Percentiles rank a stretch among this genome's conserved stretches.
Conservation (phyloP, 1,140 invertebrate species). For the Macrocentrus cingulum region DNA sequence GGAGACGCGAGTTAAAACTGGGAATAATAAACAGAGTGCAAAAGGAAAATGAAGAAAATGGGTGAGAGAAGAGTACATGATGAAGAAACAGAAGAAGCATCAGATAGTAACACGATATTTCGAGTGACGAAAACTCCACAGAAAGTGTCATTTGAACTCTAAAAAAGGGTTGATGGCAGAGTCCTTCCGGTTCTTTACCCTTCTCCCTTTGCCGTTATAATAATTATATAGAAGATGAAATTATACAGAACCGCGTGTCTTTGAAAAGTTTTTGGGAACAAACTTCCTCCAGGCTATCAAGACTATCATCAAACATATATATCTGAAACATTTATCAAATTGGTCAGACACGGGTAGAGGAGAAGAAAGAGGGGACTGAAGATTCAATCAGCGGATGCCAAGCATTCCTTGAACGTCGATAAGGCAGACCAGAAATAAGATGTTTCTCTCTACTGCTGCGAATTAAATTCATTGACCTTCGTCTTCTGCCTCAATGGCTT, state of each 20-base stretch:
- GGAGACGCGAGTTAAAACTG: constrained; percentile 14
- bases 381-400: constrained; percentile 57
- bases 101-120: constrained; percentile 40
- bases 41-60: constrained; percentile 13
- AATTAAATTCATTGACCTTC: too few species aligned
- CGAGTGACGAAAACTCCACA: constrained; percentile 27
- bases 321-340: constrained; percentile 56
- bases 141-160: constrained; percentile 41
- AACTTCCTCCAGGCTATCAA: constrained; percentile 36
- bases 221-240: constrained; percentile 35
- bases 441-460: background rate
- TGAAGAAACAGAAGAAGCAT: constrained; percentile 17
- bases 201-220: constrained; percentile 32
- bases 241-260: constrained; percentile 18
- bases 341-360: constrained; percentile 10
- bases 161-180: constrained; percentile 33
- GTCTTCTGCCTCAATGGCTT: too few species aligned
- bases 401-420: constrained; percentile 51
- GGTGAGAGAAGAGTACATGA: background rate
- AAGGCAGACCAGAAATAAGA: constrained; percentile 37
- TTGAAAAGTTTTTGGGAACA: constrained; percentile 14
- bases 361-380: constrained; percentile 28
- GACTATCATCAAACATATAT: constrained; percentile 50
- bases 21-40: constrained; percentile 44
- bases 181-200: constrained; percentile 17